Conservation (phyloP, 2,888 invertebrate species). For the Eilema caniola region DNA sequence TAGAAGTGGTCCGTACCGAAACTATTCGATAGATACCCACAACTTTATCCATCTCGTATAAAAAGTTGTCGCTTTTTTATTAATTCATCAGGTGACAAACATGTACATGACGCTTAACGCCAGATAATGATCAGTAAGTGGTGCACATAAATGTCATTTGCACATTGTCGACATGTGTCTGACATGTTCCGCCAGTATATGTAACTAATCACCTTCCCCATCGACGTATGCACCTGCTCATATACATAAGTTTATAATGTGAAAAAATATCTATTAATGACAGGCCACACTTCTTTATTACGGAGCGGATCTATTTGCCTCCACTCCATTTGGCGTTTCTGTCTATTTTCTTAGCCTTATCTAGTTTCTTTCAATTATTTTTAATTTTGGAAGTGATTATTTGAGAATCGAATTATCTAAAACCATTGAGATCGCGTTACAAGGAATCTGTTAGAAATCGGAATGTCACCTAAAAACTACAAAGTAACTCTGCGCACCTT, state of each 20-base stretch:
- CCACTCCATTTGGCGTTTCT: too few species aligned
- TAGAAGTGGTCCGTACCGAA: not conserved
- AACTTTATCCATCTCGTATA: not conserved
- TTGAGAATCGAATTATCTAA: too few species aligned
- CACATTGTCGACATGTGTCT: not conserved
- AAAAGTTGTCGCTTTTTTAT: not conserved
- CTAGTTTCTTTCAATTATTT: too few species aligned
- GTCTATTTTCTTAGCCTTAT: too few species aligned
- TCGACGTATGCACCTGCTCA: not conserved
- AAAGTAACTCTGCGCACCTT: not conserved
- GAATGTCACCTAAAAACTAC: not conserved
- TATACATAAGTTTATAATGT: not conserved
- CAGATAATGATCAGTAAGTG: not conserved
- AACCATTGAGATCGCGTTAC: too few species aligned
- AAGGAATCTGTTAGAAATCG: too few species aligned
- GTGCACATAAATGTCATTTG: not conserved
- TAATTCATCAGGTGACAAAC: not conserved
- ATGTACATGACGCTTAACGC: not conserved
- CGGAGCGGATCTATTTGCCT: too few species aligned
- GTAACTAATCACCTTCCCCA: not conserved
- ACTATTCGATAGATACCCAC: not conserved
- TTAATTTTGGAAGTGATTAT: too few species aligned
- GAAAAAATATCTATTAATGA: not conserved
- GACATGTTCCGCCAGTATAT: not conserved
- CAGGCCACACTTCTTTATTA: not conserved